Base-by-base conservation (phyloP, 2,888 invertebrate species). In the Drosophila tanythrix region DNA sequence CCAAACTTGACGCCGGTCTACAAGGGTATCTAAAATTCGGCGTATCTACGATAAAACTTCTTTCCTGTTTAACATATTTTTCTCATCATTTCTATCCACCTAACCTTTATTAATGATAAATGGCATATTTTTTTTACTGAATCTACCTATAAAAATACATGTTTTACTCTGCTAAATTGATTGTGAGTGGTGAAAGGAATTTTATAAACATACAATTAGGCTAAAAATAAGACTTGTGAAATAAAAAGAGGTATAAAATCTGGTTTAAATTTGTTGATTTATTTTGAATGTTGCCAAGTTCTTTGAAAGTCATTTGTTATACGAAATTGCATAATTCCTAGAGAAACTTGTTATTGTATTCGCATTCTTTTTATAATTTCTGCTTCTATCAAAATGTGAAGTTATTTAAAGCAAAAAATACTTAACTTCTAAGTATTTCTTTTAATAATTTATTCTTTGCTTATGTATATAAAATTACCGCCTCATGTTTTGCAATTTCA, bases 11-110 rank as follows among this genome's bases (percentile, higher is more conserved):
- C 1, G 0, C 2, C n/a, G n/a, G 21, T 46, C 21, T 13, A 21
- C 13, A 46, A 46, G 7, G 21, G 46, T 21, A 46, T 21, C 1
- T 13, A 21, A 13, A 21, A 46, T 46, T 13, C 21, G 43, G 21
- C 21, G 13, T 3, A 21, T 7, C 13, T 7, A 13, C 7, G 0
- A n/a, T n/a, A n/a, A n/a, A 1, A 1, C 1, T 21, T 2, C 7
- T 13, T 21, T 7, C 7, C 21, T 25, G 33, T 35, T 53, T 18
- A 25, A 25, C 18, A 21, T 10, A 21, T 15, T 53, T 4, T 35
- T 15, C 36, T 38, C 18, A n/a, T 27, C 27, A 56, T 13, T 38
- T 56, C 7, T n/a, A 38, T 11, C 1, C 25, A 18, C 25, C 27
- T 18, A 27, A 6, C 38, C 38, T 13, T 11, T 27, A 8, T 21